These are phyloP conservation scores for Heliopora coerulea DNA, from an alignment of 92 coral and sea anemone genomes.

Conservation along the genomic window DNA sequence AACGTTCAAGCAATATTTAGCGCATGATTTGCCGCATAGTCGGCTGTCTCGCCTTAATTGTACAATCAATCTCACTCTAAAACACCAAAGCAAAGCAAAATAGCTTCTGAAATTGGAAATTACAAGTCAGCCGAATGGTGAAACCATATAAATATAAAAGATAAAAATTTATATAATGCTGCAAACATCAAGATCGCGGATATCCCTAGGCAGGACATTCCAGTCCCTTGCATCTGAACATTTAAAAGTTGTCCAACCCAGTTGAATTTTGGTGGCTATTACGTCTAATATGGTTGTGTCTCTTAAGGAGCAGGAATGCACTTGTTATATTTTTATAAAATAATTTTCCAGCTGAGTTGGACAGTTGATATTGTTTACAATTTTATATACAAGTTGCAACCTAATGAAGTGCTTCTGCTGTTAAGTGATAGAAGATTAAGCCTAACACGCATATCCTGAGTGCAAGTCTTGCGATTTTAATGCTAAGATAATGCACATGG, in stretches of 20 bases:
- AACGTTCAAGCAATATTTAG: no score
- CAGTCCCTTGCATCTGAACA: slow-evolving; percentile 47
- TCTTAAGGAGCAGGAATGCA: slow-evolving; percentile 33
- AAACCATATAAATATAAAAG: no score
- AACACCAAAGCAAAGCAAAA: no score
- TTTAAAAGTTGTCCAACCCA: slow-evolving; percentile 40
- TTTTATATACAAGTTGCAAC: slow-evolving; percentile 34
- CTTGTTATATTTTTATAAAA: slow-evolving; percentile 33
- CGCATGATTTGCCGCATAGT: no score
- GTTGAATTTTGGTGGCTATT: slow-evolving; percentile 16
- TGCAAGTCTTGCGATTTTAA: slow-evolving; percentile 22
- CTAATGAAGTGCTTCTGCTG: slow-evolving; percentile 11
- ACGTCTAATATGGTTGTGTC: slow-evolving; percentile 37
- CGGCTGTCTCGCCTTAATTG: no score
- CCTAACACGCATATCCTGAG: slow-evolving; percentile 24
- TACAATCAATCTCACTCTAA: no score
- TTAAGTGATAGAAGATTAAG: slow-evolving; percentile 27
- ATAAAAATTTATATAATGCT: background rate
- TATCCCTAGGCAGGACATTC: slow-evolving; percentile 40
- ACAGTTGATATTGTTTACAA: slow-evolving; percentile 35
- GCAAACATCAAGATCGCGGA: slow-evolving; percentile 19
- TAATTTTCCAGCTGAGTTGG: slow-evolving; percentile 30
- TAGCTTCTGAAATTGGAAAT: no score
- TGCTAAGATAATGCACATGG: slow-evolving; percentile 35
- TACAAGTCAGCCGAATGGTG: no score